Conservation (phyloP, 1,140 invertebrate species). For the Polypedilum pembai region DNA sequence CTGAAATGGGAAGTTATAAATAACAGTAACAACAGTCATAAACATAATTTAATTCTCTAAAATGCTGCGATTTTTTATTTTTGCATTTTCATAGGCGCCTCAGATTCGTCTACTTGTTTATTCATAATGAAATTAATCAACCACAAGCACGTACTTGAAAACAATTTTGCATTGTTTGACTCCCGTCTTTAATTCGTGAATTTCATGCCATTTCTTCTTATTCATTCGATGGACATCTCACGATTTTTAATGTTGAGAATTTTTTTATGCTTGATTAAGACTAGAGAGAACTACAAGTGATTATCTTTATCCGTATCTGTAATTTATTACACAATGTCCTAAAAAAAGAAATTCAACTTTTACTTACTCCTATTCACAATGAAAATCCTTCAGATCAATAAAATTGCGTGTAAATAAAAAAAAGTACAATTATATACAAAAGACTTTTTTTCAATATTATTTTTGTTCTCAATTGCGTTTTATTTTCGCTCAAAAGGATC, state of each 20-base stretch:
- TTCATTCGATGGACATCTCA: not conserved
- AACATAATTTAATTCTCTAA: too few relatives aligned
- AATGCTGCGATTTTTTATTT: too few relatives aligned
- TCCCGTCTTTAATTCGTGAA: constrained; percentile 16
- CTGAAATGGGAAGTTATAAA: constrained; percentile 18
- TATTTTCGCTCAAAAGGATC: not conserved
- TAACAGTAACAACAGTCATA: not conserved
- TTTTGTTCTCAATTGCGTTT: not conserved
- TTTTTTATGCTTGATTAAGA: not conserved
- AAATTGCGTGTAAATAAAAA: not conserved
- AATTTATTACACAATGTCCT: not conserved
- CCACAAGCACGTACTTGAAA: not conserved
- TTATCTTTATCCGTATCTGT: not conserved
- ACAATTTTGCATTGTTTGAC: constrained; percentile 6
- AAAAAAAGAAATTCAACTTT: not conserved
- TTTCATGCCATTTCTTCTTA: not conserved
- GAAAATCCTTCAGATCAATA: not conserved
- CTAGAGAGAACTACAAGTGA: not conserved
- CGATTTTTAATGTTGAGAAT: not conserved
- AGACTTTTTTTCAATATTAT: not conserved
- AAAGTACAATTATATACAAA: not conserved
- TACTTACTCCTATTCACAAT: not conserved
- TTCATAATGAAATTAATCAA: not conserved
- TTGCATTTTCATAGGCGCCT: too few relatives aligned
- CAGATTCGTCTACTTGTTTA: too few relatives aligned